Base-by-base conservation (phyloP, 2,888 invertebrate species). In the Hoplodrina blanda region DNA sequence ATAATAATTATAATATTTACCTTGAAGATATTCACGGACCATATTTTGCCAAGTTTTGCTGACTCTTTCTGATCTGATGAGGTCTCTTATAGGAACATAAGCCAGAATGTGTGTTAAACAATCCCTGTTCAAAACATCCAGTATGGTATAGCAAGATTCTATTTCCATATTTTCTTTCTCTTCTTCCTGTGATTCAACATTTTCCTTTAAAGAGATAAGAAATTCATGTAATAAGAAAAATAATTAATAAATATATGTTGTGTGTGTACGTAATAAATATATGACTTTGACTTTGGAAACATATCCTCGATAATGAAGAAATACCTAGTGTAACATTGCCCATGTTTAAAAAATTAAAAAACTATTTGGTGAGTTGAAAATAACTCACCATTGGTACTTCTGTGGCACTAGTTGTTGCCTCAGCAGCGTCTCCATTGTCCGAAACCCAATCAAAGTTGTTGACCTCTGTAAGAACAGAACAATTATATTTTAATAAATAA, bases 11-110 rank as follows among this genome's bases (percentile, higher is more conserved):
- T 64, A 37, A 6, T 63, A 83, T 82, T 93, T 88, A 90, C 95
- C 88, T 71, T 92, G 87, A 85, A 96, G 92, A 83, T 96, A 96
- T 77, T 96, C 95, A 69, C 94, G 93, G 30, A 96, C 91, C 84
- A 96, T 90, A 53, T 78, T 90, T 75, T 94, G 95, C 97, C 97
- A 97, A 54, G 93, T 89, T 88, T 96, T 96, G 80, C 96, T 97
- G 70, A 97, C 97, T 87, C 96, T 90, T 85, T 97, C 97, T n/a
- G 96, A 95, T 73, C 93, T 89, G 33, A 97, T 94, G 71, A 96
- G 90, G 81, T 97, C 96, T 71, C 91, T 89, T 49, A 97, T 92
- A 19, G 96, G 94, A 60, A 97, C 87, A 80, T 94, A 96, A 6
- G 90, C 87, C 77, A 97, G 93, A 66, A 97, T 92, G 62, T 96